Evolutionary conservation across 2,113 vertebrate species (phyloP), one percentile per base, ranked within the genome.

Genomic region (Eulacestoma nigropectus): DNA sequence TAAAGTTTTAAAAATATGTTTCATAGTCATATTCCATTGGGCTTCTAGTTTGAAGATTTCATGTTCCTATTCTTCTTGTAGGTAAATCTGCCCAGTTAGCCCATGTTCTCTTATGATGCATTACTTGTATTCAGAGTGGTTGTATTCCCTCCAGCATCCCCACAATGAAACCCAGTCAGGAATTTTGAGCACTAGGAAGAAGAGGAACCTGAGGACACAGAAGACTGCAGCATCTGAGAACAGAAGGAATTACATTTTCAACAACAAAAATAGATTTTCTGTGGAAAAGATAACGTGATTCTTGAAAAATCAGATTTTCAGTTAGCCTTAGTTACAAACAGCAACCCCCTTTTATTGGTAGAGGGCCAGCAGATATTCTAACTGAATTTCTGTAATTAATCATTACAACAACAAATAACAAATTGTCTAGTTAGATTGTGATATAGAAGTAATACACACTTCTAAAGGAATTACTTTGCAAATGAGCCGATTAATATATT

Each of bases 391-490:
- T 95, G 41, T 63, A 95, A 56, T 96, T 76, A 97, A 95, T 90
- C 59, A 91, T 52, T 89, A 62, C 63, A 97, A 95, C 73, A 97
- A 91, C 46, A 94, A 96, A 84, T 91, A 96, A 90, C 55, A 84
- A 93, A 83, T 94, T 89, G 95, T 86, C 53, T 90, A 95, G 78
- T 94, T 92, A 96, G 86, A 94, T 90, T 94, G 41, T 87, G 79
- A 94, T 95, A 84, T 8, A 6, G 35, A 81, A 87, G 35, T 89
- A 96, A 93, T 84, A 94, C 26, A 79, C 53, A 79, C 52, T 96
- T 97, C 88, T 89, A 95, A 95, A 95, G 84, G 32, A 97, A 96
- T 73, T 96, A 91, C 70, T 93, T 67, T 88, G 77, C 84, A 96
- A 97, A 95, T 95, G 64, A 96, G 69, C 19, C 23, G 10, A 88